A percentile compares a stretch with the other conserved stretches of the same genome.
phyloP scores from a whole-genome alignment of 2,113 vertebrate genomes.

The Microtus pennsylvanicus region DNA sequence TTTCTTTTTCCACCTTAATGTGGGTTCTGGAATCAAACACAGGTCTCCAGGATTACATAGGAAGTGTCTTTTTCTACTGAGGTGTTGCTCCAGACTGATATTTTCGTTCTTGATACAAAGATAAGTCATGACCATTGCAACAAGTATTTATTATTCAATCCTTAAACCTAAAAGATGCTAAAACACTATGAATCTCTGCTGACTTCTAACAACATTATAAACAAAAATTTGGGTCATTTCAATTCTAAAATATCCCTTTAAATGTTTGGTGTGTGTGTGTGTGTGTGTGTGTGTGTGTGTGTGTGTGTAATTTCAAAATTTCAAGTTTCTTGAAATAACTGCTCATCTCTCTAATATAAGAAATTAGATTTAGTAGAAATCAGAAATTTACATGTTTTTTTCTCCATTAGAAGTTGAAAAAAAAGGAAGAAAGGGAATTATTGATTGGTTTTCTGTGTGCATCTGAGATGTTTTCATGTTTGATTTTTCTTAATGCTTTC shows the following conservation, averaged over 20 bases:
- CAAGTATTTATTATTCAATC: neutral
- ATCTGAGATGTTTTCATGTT: slow-evolving; percentile 31
- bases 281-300: no score
- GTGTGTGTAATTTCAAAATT: no score
- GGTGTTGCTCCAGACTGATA: no score
- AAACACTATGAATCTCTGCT: neutral
- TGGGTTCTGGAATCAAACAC: neutral
- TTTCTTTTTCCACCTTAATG: neutral
- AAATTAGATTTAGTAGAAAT: slow-evolving; percentile 21
- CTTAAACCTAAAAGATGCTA: neutral
- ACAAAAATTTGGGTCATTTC: neutral
- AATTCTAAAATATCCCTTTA: slow-evolving; percentile 27
- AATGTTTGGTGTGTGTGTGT: neutral
- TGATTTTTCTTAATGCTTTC: slow-evolving; percentile 42
- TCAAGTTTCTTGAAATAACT: slow-evolving; percentile 36
- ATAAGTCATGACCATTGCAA: neutral
- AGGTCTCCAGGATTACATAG: neutral
- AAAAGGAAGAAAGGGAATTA: neutral
- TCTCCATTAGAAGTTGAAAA: neutral
- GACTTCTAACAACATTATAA: slow-evolving; percentile 27
- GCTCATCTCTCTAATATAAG: neutral
- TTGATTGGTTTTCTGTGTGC: slow-evolving; percentile 13
- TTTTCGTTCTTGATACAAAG: slow-evolving; percentile 31
- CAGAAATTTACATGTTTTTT: neutral
- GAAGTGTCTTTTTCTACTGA: neutral